phyloP scores from a whole-genome alignment of 2,113 vertebrate species.

The Vanacampus margaritifer region DNA sequence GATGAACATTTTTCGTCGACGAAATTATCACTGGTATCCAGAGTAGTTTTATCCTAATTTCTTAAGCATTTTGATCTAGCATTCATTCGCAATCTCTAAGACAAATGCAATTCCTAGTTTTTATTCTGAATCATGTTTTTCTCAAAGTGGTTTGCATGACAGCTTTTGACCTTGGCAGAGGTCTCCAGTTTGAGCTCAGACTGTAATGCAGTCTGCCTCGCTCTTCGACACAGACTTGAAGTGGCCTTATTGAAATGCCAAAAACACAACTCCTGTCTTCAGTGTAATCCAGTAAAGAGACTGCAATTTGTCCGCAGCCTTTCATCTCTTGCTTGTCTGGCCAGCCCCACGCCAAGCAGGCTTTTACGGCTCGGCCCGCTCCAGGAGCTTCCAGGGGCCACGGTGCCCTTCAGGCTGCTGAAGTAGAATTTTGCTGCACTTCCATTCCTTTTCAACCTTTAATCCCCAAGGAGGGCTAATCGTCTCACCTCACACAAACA shows the following conservation, averaged over 20 bases:
- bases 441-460: conserved; percentile 33
- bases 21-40: no score
- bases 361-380: conserved; percentile 8
- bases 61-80: background rate
- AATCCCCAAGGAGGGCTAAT: conserved; percentile 28
- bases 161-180: background rate
- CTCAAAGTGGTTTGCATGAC: background rate
- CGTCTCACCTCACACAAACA: background rate
- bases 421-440: conserved; percentile 43
- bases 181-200: background rate
- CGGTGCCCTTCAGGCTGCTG: conserved; percentile 16
- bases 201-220: background rate
- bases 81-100: background rate
- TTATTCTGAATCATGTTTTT: background rate
- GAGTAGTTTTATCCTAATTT: background rate
- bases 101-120: background rate
- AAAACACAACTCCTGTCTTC: conserved; percentile 28
- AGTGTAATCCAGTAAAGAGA: conserved; percentile 47
- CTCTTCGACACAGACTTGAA: conserved; percentile 2
- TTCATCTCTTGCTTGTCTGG: conserved; percentile 34
- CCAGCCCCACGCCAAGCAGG: conserved; percentile 17
- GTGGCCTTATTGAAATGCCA: conserved; percentile 37
- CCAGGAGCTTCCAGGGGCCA: background rate
- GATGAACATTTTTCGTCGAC: no score
- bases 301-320: conserved; percentile 28